Percentiles rank a stretch among this genome's conserved stretches.
Evolutionary conservation across 2,113 vertebrate genomes (phyloP).

Genomic region (Anolis carolinensis): DNA sequence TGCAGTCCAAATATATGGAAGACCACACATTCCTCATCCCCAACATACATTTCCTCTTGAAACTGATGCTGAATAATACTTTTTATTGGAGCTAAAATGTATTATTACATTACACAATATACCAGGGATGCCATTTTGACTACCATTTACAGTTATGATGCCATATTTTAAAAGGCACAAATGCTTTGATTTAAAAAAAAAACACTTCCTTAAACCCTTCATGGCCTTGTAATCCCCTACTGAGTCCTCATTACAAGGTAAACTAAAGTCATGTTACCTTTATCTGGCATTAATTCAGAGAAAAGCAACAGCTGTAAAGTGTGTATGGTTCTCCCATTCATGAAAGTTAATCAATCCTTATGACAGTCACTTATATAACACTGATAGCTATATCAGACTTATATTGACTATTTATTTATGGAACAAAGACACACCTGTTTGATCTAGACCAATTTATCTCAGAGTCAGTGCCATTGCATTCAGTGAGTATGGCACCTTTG

Average conservation of each 20-base stretch:
- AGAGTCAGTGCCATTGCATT: not conserved
- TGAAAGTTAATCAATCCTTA: not conserved
- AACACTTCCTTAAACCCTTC: not conserved
- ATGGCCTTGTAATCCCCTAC: not conserved
- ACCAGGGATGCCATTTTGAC: not conserved
- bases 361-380: not conserved
- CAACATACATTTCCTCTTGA: not conserved
- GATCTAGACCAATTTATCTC: not conserved
- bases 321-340: not conserved
- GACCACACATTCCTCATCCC: too few relatives aligned
- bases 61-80: not conserved
- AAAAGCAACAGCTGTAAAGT: conserved; percentile 23
- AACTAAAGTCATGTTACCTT: conserved; percentile 17
- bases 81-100: not conserved
- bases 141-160: not conserved
- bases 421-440: not conserved
- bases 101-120: not conserved
- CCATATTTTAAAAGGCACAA: not conserved
- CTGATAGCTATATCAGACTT: not conserved
- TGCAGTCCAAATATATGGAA: too few relatives aligned
- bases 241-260: not conserved
- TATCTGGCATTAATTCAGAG: not conserved
- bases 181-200: not conserved
- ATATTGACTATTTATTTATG: not conserved
- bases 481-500: too few relatives aligned